Evolutionary conservation across 2,797 vertebrate species (phyloP).

Genomic region (Lycodopsis pacificus): DNA sequence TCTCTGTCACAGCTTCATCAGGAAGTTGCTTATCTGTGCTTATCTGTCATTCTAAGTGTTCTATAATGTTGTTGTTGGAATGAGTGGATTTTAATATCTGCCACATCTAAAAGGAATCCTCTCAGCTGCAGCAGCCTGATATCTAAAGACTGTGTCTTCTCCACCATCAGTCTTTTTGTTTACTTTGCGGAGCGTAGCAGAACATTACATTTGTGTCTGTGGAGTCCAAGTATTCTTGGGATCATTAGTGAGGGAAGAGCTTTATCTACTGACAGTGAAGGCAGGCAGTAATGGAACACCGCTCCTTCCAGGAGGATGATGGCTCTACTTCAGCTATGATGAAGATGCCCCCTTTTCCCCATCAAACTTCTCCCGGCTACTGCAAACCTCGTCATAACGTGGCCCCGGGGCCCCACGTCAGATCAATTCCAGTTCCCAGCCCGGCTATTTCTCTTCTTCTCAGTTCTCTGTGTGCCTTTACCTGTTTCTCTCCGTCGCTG

Average conservation of each 20-base stretch:
- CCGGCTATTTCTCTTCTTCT: constrained; percentile 40
- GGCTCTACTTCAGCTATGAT: constrained; percentile 47
- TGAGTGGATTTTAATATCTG: constrained; percentile 4
- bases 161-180: constrained; percentile 15
- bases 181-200: constrained; percentile 15
- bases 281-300: constrained; percentile 41
- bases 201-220: constrained; percentile 33
- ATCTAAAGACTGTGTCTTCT: neutral
- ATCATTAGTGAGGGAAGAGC: constrained; percentile 49
- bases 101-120: constrained; percentile 7
- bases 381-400: constrained; percentile 55
- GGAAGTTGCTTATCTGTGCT: neutral
- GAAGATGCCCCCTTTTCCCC: constrained; percentile 33
- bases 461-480: neutral
- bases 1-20: neutral
- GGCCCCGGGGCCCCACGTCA: constrained; percentile 41
- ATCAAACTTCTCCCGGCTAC: constrained; percentile 48
- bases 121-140: neutral
- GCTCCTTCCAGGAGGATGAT: constrained; percentile 43
- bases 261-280: constrained; percentile 53
- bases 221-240: constrained; percentile 27
- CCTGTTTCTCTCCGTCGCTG: constrained; percentile 27
- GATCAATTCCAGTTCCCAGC: constrained; percentile 47
- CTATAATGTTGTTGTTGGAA: neutral
- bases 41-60: neutral